Base-by-base conservation (phyloP, 2,888 invertebrate species). In the Melanotus villosus region DNA sequence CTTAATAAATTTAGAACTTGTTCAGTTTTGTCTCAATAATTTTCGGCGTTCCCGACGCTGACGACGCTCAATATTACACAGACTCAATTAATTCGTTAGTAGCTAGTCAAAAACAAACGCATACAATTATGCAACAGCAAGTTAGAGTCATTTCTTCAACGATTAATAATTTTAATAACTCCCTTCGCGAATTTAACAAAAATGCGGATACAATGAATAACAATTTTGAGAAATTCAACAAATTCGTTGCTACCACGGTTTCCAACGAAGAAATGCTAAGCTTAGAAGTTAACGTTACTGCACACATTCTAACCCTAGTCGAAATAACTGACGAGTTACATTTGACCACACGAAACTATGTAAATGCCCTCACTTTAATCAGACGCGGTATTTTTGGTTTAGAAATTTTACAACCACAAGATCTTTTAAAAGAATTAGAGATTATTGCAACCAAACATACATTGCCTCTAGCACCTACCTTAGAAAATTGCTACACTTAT, bases 1-100 rank as follows among this genome's bases (percentile, higher is more conserved):
- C n/a, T n/a, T n/a, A n/a, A n/a, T n/a, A n/a, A n/a, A n/a, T n/a
- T n/a, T n/a, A n/a, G n/a, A n/a, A n/a, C n/a, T n/a, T n/a, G n/a
- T n/a, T n/a, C n/a, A n/a, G n/a, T n/a, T n/a, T n/a, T n/a, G n/a
- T n/a, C n/a, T n/a, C n/a, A n/a, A n/a, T n/a, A n/a, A n/a, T n/a
- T n/a, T n/a, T n/a, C 18, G 72, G 73, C 9, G 69, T 60, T 21
- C 75, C 73, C 2, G 76, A 76, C 30, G 73, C 75, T 4, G 70
- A 71, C n/a, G 76, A 75, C 41, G 71, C 72, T 7, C 41, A 75
- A 65, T 76, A 56, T 47, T 76, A 72, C 41, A 30, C 57, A n/a
- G 68, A 68, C 26, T 56, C 70, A 1, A 75, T 75, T 12, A 58
- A 69, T 54, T 18, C 50, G 2, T 12, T 73, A 30, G 1, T 70